Evolutionary conservation across 2,797 vertebrate species (phyloP).

Genomic region (Typhlichthys subterraneus): DNA sequence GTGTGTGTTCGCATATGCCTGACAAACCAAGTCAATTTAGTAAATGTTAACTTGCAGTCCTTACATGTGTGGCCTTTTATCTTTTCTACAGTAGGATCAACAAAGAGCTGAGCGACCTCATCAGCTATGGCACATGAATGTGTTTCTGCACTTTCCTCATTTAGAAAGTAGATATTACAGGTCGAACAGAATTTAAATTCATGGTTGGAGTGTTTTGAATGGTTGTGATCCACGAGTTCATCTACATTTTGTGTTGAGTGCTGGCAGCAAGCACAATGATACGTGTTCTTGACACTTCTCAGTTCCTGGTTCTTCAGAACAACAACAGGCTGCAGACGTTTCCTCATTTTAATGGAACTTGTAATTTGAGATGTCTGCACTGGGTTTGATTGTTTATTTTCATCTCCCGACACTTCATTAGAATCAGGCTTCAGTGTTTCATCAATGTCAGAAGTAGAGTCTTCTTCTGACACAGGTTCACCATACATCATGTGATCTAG

Average conservation of each 20-base stretch:
- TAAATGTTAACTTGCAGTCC: slow-evolving; percentile 62
- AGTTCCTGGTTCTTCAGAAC: slow-evolving; percentile 57
- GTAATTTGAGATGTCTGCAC: slow-evolving; percentile 34
- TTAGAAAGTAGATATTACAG: slow-evolving; percentile 64
- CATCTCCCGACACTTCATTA: slow-evolving; percentile 9
- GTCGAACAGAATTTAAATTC: slow-evolving; percentile 62
- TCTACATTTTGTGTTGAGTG: slow-evolving; percentile 50
- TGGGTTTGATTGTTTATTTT: background rate
- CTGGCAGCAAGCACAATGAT: slow-evolving; percentile 67
- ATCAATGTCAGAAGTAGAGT: slow-evolving; percentile 45
- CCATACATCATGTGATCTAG: slow-evolving; percentile 32
- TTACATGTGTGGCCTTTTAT: slow-evolving; percentile 50
- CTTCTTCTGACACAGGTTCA: slow-evolving; percentile 56
- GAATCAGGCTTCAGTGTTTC: slow-evolving; percentile 25
- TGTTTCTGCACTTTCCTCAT: slow-evolving; percentile 32
- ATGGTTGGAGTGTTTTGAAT: slow-evolving; percentile 51
- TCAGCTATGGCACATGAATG: slow-evolving; percentile 55
- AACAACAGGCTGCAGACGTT: slow-evolving; percentile 74
- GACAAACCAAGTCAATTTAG: slow-evolving; percentile 37
- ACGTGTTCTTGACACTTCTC: slow-evolving; percentile 33
- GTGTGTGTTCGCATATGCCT: slow-evolving; percentile 72
- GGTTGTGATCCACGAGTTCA: slow-evolving; percentile 74
- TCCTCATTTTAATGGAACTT: slow-evolving; percentile 53
- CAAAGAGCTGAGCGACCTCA: background rate
- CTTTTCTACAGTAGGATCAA: slow-evolving; percentile 4